Percentiles rank a stretch among this genome's conserved stretches.
These are phyloP conservation scores for Scortum barcoo DNA, from an alignment of 2,113 vertebrate species.

Conservation along the genomic window DNA sequence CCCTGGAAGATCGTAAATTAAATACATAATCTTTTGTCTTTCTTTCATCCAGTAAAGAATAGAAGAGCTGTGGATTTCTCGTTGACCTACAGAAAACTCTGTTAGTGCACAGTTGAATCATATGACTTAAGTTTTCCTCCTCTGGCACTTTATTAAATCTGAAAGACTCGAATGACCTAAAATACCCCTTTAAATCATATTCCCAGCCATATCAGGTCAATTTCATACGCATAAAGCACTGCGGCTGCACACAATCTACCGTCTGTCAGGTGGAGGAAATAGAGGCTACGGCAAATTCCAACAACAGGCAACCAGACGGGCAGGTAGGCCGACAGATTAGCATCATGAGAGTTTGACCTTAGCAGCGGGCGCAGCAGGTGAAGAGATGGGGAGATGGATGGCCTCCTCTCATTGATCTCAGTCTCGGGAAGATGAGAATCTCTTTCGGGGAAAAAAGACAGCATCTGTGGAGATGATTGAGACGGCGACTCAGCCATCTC, in stretches of 20 bases:
- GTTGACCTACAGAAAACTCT: constrained; percentile 15
- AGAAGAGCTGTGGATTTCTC: not conserved
- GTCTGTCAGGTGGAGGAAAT: constrained; percentile 41
- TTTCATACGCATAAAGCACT: constrained; percentile 50
- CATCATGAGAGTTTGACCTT: constrained; percentile 45
- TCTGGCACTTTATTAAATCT: constrained; percentile 57
- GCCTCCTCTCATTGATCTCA: constrained; percentile 20
- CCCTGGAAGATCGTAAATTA: not conserved
- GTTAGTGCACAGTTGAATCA: constrained; percentile 25
- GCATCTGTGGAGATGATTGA: constrained; percentile 35
- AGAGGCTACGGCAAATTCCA: not conserved
- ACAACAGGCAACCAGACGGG: not conserved
- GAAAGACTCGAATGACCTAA: constrained; percentile 45
- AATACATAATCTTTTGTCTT: not conserved
- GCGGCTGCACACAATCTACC: constrained; percentile 20
- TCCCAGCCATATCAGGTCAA: constrained; percentile 50
- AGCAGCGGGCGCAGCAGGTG: constrained; percentile 19
- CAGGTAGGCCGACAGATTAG: constrained; percentile 33
- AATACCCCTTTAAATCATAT: constrained; percentile 57
- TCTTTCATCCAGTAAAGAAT: not conserved
- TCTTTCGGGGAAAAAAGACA: constrained; percentile 19
- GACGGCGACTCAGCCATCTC: not conserved
- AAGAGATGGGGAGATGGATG: constrained; percentile 41
- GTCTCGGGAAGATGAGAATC: constrained; percentile 40
- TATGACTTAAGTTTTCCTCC: constrained; percentile 34